Evolutionary conservation across 2,797 vertebrate species (phyloP), one percentile per base, ranked within the genome.

Genomic region (Miichthys miiuy): DNA sequence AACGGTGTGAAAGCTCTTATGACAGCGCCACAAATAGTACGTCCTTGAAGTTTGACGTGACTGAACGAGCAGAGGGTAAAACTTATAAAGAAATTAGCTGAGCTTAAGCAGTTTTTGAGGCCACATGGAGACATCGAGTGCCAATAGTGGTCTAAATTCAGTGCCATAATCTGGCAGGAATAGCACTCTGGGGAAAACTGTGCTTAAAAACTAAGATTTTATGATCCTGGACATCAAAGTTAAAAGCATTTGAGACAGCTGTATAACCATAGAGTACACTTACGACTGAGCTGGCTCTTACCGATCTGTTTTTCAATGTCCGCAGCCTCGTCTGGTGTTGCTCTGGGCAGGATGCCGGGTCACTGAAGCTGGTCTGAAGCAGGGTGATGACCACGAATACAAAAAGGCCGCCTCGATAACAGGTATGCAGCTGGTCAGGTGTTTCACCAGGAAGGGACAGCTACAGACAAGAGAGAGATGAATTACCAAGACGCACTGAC

Each of bases 271-370:
- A 25, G 8, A 65, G 23, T 18, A 12, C 48, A 16, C 16, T 1
- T 42, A 16, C 3, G n/a, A 9, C 30, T 3, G 14, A 57, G 27
- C 42, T 18, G 38, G 16, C 8, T 9, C 80, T 96, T 89, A 98
- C 97, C 97, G 0, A 99, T 98, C 84, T 97, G 94, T 81, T 96
- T 98, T 82, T 99, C 97, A 50, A 97, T 93, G 82, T 97, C 96
- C 0, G 97, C 96, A 0, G 97, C 98, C 92, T 99, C 98, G 1
- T 97, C 97, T 0, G 96, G 94, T 0, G 97, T 97, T n/a, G 98
- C 97, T 88, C 98, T 94, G 78, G 98, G 98, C 81, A 98, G 94
- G 91, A 99, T 99, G 2, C 98, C 97, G 0, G 98, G 91, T 99
- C 98, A 0, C 95, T 96, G 95, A 98, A 97, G 87, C 97, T 98